Evolutionary conservation across 92 coral and sea anemone genomes (phyloP).

Genomic region (Heteractis magnifica): DNA sequence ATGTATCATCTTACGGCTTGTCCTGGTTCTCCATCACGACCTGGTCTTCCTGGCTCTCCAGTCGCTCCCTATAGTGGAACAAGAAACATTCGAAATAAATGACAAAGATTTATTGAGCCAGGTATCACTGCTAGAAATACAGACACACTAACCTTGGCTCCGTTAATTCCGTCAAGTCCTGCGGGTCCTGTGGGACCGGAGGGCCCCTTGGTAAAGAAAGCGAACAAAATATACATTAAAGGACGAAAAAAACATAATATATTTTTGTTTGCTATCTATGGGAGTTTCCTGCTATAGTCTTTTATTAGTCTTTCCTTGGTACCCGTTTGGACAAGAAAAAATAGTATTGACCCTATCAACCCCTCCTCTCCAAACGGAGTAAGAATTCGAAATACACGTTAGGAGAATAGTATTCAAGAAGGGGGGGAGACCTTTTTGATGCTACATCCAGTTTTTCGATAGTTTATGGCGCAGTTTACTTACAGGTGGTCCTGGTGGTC

Average conservation of each 20-base stretch:
- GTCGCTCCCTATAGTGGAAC: conserved; percentile 38
- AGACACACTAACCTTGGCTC: conserved; percentile 48
- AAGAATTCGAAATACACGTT: too few relatives aligned
- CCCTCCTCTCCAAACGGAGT: too few relatives aligned
- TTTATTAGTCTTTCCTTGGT: too few relatives aligned
- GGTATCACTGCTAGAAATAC: background rate
- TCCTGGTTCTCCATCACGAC: conserved; percentile 63
- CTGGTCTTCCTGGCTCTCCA: conserved; percentile 53
- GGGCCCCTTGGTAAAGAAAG: conserved; percentile 41
- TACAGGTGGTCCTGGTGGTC: conserved; percentile 65
- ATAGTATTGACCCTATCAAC: too few relatives aligned
- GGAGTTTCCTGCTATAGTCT: too few relatives aligned
- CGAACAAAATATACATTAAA: background rate
- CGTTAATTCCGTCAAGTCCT: conserved; percentile 63
- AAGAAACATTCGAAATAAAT: background rate
- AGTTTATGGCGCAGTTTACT: conserved; percentile 14
- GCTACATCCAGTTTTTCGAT: too few relatives aligned
- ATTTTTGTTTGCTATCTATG: too few relatives aligned
- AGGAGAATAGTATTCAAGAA: too few relatives aligned
- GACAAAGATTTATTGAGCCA: background rate
- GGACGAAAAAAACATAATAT: background rate
- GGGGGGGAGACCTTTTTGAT: too few relatives aligned
- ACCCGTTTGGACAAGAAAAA: too few relatives aligned
- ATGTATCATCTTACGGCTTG: conserved; percentile 30
- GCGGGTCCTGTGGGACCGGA: conserved; percentile 46